Evolutionary conservation across 2,113 vertebrate genomes (phyloP).

Genomic region (Hucho hucho): DNA sequence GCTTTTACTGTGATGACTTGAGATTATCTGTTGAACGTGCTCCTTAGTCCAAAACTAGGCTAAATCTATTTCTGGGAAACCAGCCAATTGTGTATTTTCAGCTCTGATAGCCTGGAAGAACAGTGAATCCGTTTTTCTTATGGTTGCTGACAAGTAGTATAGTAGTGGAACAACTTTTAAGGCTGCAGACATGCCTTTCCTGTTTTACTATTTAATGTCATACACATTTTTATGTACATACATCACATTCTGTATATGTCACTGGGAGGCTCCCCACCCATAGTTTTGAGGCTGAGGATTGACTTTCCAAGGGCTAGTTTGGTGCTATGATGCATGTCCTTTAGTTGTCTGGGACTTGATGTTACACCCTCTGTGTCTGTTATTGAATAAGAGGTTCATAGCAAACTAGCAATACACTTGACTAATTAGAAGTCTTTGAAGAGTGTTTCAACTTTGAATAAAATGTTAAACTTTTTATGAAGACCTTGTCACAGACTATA

Average conservation of each 20-base stretch:
- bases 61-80: no score
- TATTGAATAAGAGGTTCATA: conserved; percentile 38
- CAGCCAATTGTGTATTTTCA: neutral
- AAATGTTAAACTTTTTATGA: neutral
- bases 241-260: conserved; percentile 18
- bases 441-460: neutral
- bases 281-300: conserved; percentile 50
- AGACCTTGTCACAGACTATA: neutral
- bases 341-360: conserved; percentile 47
- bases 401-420: neutral
- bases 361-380: conserved; percentile 40
- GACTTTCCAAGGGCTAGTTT: conserved; percentile 61
- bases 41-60: no score
- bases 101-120: neutral
- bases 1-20: no score
- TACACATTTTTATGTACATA: conserved; percentile 31
- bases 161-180: neutral
- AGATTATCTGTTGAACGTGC: no score
- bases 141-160: neutral
- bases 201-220: conserved; percentile 27
- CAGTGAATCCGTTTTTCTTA: neutral
- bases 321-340: conserved; percentile 53
- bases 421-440: neutral
- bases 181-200: conserved; percentile 18
- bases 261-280: conserved; percentile 42